These are phyloP conservation scores for Tursiops truncatus DNA, from an alignment of 2,113 vertebrate genomes.

Conservation along the genomic window DNA sequence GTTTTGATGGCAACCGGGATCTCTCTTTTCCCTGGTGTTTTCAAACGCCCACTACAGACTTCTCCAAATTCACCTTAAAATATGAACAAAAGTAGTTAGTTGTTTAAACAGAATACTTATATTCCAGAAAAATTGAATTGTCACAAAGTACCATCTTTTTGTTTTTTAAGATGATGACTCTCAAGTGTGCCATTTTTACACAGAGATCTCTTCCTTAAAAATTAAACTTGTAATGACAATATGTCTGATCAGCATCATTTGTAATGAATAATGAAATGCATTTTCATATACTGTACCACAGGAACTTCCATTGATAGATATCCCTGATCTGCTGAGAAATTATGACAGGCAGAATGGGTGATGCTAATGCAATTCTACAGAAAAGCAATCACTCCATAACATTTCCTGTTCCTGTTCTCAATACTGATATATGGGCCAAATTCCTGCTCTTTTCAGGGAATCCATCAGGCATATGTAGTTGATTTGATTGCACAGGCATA, in stretches of 20 bases:
- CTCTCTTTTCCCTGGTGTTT: conserved; percentile 95
- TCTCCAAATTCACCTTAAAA: conserved; percentile 95
- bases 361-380: conserved; percentile 46
- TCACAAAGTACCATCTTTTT: not conserved
- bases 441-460: conserved; percentile 9
- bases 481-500: not conserved
- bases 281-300: not conserved
- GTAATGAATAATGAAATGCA: not conserved
- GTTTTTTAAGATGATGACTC: not conserved
- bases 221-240: not conserved
- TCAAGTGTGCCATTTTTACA: conserved; percentile 12
- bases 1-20: conserved; percentile 98
- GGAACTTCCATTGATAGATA: not conserved
- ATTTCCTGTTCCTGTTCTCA: conserved; percentile 34
- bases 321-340: conserved; percentile 43
- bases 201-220: conserved; percentile 34
- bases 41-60: conserved; percentile 95
- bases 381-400: conserved; percentile 33
- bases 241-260: not conserved
- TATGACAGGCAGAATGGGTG: not conserved
- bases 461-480: not conserved
- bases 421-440: not conserved
- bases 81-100: conserved; percentile 42
- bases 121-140: not conserved
- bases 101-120: not conserved